These are phyloP conservation scores for Philonicus albiceps DNA, from an alignment of 2,888 invertebrate genomes.

Conservation along the genomic window DNA sequence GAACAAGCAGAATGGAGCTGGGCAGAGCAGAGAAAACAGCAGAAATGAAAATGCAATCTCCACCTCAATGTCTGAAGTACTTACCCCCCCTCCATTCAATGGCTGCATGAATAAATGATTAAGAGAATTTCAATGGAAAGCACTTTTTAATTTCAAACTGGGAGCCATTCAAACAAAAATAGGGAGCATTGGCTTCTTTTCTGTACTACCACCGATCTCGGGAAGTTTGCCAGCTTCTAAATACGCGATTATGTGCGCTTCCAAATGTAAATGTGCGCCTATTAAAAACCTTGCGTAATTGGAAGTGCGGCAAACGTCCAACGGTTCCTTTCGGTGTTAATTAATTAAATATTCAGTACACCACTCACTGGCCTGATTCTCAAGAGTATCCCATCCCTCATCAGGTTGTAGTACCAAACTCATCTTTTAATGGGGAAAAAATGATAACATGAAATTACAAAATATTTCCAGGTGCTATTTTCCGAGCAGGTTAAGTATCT, in stretches of 20 bases:
- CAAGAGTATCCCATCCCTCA: background rate
- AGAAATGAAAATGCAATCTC: slow-evolving; percentile 31
- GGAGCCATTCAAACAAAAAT: slow-evolving; percentile 1
- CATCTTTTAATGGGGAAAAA: background rate
- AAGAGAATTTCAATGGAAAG: slow-evolving; percentile 37
- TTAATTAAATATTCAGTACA: background rate
- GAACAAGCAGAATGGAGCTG: background rate
- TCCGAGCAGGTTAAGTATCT: background rate
- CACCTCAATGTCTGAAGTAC: slow-evolving; percentile 33
- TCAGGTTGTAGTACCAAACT: background rate
- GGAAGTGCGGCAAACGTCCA: background rate
- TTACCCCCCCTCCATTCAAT: slow-evolving; percentile 11
- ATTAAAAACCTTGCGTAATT: background rate
- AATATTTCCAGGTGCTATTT: background rate
- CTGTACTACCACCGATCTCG: background rate
- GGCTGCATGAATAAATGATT: slow-evolving; percentile 35
- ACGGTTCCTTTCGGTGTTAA: background rate
- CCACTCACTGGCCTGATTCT: background rate
- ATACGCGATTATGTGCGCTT: slow-evolving; percentile 2
- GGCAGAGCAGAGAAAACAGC: background rate
- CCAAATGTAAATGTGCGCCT: background rate
- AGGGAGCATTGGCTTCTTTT: slow-evolving; percentile 17
- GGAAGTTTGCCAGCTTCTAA: background rate
- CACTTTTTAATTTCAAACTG: slow-evolving; percentile 26
- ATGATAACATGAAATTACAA: background rate